phyloP scores from a whole-genome alignment of 2,888 invertebrate genomes.

The Rhogogaster chlorosoma region DNA sequence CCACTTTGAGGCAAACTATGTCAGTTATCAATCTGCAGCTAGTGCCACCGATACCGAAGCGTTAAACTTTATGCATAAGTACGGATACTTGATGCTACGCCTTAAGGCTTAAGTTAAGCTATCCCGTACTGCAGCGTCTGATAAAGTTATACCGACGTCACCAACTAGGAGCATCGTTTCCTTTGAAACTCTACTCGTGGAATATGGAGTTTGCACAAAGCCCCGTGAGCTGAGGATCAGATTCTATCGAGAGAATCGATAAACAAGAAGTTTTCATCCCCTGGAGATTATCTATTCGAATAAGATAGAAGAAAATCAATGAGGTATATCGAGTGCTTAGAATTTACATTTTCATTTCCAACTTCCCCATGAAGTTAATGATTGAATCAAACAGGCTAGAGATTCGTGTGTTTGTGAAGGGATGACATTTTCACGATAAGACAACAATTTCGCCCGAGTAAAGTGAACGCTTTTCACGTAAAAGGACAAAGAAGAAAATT shows the following conservation, averaged over 20 bases:
- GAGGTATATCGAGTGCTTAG: not conserved
- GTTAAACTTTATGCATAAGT: not conserved
- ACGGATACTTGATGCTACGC: not conserved
- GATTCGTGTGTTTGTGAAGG: not conserved
- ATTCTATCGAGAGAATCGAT: not conserved
- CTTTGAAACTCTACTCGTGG: not conserved
- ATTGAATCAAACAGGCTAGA: not conserved
- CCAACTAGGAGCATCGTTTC: not conserved
- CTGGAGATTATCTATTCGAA: not conserved
- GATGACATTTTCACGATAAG: not conserved
- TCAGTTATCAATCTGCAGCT: not conserved
- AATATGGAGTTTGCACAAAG: not conserved
- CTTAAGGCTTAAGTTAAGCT: not conserved
- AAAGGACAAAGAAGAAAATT: not conserved
- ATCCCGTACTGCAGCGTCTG: not conserved
- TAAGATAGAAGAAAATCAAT: not conserved
- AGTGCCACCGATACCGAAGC: not conserved
- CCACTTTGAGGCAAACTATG: not conserved
- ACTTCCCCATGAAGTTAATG: not conserved
- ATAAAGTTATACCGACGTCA: constrained; percentile 41
- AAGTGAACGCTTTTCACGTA: not conserved
- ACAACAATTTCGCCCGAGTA: not conserved
- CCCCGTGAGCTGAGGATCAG: not conserved
- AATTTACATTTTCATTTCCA: not conserved
- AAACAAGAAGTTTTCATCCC: not conserved